phyloP scores from a whole-genome alignment of 2,113 vertebrate genomes.

The Noturus placidus region DNA sequence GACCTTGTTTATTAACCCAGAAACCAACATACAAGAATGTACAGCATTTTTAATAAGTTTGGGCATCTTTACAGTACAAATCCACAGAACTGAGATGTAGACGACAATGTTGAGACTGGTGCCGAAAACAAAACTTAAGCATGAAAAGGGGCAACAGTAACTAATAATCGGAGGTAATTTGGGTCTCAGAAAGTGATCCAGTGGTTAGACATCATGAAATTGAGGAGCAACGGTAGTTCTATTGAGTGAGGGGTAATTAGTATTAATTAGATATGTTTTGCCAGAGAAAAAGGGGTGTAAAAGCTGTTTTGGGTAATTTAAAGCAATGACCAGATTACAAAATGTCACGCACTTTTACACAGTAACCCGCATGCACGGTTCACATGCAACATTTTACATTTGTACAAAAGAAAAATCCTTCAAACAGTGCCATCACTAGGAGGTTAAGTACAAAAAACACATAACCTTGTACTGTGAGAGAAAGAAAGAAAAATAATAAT shows the following conservation, averaged over 20 bases:
- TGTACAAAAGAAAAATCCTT: constrained; percentile 44
- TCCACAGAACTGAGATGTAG: background rate
- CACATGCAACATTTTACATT: constrained; percentile 59
- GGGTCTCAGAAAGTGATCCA: background rate
- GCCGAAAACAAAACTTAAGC: background rate
- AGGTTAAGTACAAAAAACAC: constrained; percentile 27
- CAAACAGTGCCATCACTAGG: constrained; percentile 10
- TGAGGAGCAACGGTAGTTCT: background rate
- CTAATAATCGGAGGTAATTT: background rate
- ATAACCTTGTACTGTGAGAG: constrained; percentile 14
- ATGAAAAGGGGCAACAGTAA: background rate
- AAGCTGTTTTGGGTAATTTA: constrained; percentile 1
- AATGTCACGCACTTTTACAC: constrained; percentile 3
- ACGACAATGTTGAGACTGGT: background rate
- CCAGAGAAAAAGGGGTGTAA: constrained; percentile 20
- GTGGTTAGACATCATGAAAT: background rate
- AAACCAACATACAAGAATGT: constrained; percentile 21
- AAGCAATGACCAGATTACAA: constrained; percentile 14
- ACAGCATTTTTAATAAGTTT: background rate
- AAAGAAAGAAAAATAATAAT: background rate
- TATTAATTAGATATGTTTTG: constrained; percentile 3
- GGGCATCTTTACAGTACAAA: constrained; percentile 14
- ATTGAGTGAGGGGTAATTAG: background rate
- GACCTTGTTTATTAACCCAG: background rate
- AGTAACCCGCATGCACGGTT: constrained; percentile 60